phyloP scores from a whole-genome alignment of 2,888 invertebrate species.

The Hofmannophila pseudospretella region DNA sequence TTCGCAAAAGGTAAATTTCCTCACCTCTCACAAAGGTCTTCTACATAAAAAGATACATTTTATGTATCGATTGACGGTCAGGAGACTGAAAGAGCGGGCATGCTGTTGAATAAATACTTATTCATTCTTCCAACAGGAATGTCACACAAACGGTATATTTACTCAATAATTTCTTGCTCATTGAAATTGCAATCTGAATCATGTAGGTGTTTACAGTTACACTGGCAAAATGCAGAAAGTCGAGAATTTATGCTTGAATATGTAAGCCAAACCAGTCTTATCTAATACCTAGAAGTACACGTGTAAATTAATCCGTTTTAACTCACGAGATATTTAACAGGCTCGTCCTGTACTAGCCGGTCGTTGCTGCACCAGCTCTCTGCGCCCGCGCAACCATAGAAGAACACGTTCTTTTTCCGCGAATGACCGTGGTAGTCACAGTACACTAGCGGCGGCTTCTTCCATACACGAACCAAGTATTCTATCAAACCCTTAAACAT shows the following conservation, averaged over 20 bases:
- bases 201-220: conserved; percentile 11
- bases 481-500: conserved; percentile 77
- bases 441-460: conserved; percentile 80
- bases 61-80: too few relatives aligned
- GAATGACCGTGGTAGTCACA: conserved; percentile 92
- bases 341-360: conserved; percentile 73
- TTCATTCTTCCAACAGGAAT: neutral
- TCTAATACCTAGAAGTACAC: conserved; percentile 6
- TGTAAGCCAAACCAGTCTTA: conserved; percentile 10
- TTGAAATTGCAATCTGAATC: conserved; percentile 1
- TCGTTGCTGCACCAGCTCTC: conserved; percentile 83
- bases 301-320: conserved; percentile 3
- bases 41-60: too few relatives aligned
- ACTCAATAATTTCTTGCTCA: neutral
- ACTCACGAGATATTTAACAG: conserved; percentile 79
- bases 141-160: conserved; percentile 2
- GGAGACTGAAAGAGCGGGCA: too few relatives aligned
- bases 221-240: conserved; percentile 7
- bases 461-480: conserved; percentile 78
- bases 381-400: conserved; percentile 87
- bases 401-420: conserved; percentile 89
- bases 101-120: neutral
- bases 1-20: too few relatives aligned
- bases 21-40: too few relatives aligned
- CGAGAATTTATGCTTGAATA: conserved; percentile 10